phyloP scores from a whole-genome alignment of 2,113 vertebrate species.

The Psophia crepitans region DNA sequence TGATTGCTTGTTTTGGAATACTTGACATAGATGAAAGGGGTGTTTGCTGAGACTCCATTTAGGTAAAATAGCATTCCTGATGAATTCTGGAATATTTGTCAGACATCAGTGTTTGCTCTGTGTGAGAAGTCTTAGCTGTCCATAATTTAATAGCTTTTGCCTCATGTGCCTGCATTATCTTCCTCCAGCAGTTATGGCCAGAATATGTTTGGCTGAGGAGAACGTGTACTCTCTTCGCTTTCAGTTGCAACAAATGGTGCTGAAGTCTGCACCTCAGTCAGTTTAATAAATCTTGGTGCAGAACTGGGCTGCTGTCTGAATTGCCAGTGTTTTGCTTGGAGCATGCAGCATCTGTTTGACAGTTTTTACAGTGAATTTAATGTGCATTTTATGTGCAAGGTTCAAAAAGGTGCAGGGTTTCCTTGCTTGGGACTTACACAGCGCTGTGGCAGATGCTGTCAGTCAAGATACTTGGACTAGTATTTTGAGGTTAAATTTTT shows the following conservation, averaged over 20 bases:
- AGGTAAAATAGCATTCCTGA: neutral
- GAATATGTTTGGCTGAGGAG: neutral
- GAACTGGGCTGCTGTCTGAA: neutral
- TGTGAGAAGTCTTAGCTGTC: neutral
- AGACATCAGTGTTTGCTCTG: neutral
- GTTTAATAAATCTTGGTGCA: neutral
- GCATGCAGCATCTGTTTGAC: neutral
- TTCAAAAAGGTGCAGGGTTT: neutral
- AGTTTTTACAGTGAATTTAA: neutral
- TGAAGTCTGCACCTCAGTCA: neutral
- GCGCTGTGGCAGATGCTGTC: neutral
- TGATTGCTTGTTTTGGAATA: neutral
- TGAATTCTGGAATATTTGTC: neutral
- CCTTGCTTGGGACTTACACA: neutral
- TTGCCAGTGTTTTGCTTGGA: neutral
- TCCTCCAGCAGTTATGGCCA: neutral
- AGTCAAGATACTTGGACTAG: neutral
- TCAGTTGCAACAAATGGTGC: neutral
- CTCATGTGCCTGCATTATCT: neutral
- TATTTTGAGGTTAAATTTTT: neutral
- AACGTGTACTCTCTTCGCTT: neutral
- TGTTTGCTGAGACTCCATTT: neutral
- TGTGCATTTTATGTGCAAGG: neutral
- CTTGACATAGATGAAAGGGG: neutral
- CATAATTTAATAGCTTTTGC: neutral